Conservation (phyloP, 2,113 vertebrate genomes). For the Dasyornis broadbenti region DNA sequence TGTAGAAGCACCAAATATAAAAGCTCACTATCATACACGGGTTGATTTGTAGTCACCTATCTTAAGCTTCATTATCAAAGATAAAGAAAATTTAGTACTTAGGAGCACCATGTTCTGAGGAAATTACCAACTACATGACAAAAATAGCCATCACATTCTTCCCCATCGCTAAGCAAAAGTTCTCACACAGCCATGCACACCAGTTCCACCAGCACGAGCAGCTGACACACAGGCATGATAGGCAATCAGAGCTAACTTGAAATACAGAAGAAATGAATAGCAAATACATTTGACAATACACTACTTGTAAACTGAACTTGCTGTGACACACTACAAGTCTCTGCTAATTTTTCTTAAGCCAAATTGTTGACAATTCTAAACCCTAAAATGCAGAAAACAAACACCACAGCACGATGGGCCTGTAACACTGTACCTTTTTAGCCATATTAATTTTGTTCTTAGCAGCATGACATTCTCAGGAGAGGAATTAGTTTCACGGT, state of each 20-base stretch:
- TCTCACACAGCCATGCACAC: background rate
- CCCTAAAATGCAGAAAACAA: conserved; percentile 11
- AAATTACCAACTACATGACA: background rate
- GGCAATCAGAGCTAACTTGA: background rate
- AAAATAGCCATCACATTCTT: background rate
- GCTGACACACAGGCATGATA: background rate
- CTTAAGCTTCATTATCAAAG: background rate
- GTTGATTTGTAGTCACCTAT: background rate
- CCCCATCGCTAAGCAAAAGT: background rate
- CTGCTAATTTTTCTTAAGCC: background rate
- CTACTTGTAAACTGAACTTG: background rate
- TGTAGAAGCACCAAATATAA: background rate
- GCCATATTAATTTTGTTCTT: background rate
- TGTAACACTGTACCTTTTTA: background rate
- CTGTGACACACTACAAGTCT: background rate
- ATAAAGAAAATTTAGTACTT: background rate
- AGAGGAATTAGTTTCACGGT: conserved; percentile 17
- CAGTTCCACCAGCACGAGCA: background rate
- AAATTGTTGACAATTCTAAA: background rate
- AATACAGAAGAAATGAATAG: background rate
- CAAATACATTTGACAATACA: background rate
- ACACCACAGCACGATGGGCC: background rate
- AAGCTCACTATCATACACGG: background rate
- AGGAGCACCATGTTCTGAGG: background rate
- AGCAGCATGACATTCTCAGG: background rate